Conservation (phyloP, 2,888 invertebrate species). For the Melangyna quadrimaculata region DNA sequence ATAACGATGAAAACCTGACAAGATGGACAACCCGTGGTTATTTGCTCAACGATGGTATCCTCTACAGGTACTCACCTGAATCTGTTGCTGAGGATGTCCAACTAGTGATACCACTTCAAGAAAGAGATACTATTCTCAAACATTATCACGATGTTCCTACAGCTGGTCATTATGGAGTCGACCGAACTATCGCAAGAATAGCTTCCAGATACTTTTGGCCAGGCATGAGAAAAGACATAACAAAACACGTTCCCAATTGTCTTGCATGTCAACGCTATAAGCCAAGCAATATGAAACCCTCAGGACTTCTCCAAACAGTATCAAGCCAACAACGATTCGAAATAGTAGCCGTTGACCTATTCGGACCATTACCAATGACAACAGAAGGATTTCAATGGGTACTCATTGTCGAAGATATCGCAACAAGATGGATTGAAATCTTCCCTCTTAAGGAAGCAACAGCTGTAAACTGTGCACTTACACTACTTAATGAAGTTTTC, state of each 20-base stretch:
- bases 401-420: slow-evolving; percentile 74
- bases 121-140: background rate
- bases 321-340: slow-evolving; percentile 68
- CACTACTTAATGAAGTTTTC: slow-evolving; percentile 76
- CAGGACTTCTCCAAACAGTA: slow-evolving; percentile 63
- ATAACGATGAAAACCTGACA: too few relatives aligned
- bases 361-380: slow-evolving; percentile 57
- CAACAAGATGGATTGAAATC: slow-evolving; percentile 74
- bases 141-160: background rate
- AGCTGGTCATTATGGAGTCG: background rate
- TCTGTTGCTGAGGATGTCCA: background rate
- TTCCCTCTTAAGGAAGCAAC: slow-evolving; percentile 75
- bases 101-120: background rate
- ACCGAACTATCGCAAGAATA: background rate
- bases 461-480: slow-evolving; percentile 74
- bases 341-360: slow-evolving; percentile 63
- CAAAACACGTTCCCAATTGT: slow-evolving; percentile 2
- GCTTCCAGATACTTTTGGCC: background rate
- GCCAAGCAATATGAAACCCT: slow-evolving; percentile 64
- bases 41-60: background rate
- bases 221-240: background rate
- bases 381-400: slow-evolving; percentile 73
- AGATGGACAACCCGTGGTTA: background rate
- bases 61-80: background rate
- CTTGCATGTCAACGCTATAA: slow-evolving; percentile 3